phyloP scores from a whole-genome alignment of 2,888 invertebrate species.

The Hydropsyche betteni region DNA sequence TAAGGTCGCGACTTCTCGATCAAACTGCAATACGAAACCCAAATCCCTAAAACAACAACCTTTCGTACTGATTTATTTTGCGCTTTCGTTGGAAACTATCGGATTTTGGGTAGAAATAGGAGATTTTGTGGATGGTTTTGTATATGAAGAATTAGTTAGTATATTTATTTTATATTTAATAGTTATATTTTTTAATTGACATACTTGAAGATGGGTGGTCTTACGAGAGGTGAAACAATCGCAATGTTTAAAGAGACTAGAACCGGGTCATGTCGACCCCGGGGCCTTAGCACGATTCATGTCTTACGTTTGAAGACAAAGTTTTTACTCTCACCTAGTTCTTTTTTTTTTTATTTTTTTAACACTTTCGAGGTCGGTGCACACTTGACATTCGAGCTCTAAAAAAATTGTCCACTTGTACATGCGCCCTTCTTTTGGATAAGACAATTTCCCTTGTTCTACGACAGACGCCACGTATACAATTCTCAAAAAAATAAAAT shows the following conservation, averaged over 20 bases:
- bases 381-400: conserved; percentile 30
- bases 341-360: conserved; percentile 21
- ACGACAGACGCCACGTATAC: background rate
- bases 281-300: background rate
- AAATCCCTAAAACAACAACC: too few relatives aligned
- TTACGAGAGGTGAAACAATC: conserved; percentile 22
- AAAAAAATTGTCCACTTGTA: conserved; percentile 27
- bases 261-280: conserved; percentile 31
- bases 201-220: background rate
- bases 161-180: background rate
- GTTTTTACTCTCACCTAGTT: background rate
- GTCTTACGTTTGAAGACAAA: background rate
- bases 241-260: background rate
- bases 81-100: too few relatives aligned
- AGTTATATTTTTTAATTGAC: background rate
- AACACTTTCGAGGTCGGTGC: conserved; percentile 22
- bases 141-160: too few relatives aligned
- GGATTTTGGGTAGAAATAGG: too few relatives aligned
- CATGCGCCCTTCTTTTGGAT: conserved; percentile 10
- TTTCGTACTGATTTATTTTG: too few relatives aligned
- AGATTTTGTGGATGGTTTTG: too few relatives aligned
- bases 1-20: conserved; percentile 22
- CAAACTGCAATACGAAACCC: conserved; percentile 13
- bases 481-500: background rate
- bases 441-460: conserved; percentile 1